These are phyloP conservation scores for Oikopleura vanhoeffeni DNA, from an alignment of 23 tunicate genomes.

Conservation along the genomic window DNA sequence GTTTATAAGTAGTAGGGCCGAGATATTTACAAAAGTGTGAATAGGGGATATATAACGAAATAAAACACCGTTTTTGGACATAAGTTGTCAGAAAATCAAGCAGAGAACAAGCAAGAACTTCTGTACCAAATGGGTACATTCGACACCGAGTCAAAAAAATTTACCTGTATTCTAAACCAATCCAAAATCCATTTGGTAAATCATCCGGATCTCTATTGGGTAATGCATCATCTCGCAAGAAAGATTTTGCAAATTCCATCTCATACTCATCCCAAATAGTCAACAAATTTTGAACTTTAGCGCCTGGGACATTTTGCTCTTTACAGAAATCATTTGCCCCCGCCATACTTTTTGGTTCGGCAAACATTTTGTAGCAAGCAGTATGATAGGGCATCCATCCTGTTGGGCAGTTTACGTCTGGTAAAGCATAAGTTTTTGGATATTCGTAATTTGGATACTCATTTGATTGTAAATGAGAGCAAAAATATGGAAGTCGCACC, in stretches of 20 bases:
- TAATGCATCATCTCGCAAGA: not conserved
- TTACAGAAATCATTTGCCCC: not conserved
- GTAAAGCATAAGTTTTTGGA: not conserved
- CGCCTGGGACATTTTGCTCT: not conserved
- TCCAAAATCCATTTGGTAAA: not conserved
- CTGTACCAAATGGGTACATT: too few species aligned
- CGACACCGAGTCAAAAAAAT: too few species aligned
- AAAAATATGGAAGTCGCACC: not conserved
- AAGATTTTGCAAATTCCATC: not conserved
- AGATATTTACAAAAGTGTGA: too few species aligned
- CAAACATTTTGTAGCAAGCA: not conserved
- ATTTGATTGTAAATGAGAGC: not conserved
- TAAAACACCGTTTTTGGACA: too few species aligned
- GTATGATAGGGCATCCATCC: slow-evolving; percentile 10
- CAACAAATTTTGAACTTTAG: not conserved
- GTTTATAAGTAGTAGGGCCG: too few species aligned
- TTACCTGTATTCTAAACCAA: not conserved
- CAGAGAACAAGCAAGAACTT: too few species aligned
- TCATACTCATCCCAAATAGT: slow-evolving; percentile 12
- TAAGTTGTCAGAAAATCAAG: too few species aligned
- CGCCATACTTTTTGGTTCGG: not conserved
- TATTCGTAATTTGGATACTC: not conserved
- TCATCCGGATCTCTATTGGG: not conserved
- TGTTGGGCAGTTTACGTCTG: not conserved
- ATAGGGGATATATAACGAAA: too few species aligned